These are phyloP conservation scores for Mus caroli DNA, from an alignment of 2,797 vertebrate species.

Conservation along the genomic window DNA sequence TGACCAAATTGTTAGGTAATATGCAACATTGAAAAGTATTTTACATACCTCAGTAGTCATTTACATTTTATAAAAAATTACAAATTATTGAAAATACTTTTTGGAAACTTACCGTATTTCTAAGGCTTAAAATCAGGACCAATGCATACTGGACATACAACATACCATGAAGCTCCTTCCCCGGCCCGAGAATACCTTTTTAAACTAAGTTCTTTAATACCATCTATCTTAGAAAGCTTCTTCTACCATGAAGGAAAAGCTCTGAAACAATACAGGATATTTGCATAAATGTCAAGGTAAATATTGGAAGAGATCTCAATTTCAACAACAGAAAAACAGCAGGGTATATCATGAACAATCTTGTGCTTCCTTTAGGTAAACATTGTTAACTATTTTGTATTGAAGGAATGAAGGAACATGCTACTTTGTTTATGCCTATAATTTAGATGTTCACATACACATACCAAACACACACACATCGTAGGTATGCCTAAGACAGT, in stretches of 20 bases:
- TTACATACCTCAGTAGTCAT: neutral
- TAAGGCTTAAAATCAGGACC: neutral
- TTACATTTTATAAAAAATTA: conserved; percentile 18
- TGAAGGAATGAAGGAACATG: neutral
- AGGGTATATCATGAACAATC: neutral
- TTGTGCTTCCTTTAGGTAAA: neutral
- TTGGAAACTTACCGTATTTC: neutral
- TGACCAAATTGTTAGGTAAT: neutral
- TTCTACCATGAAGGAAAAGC: neutral
- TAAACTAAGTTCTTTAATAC: neutral
- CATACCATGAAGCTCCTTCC: neutral
- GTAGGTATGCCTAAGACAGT: neutral
- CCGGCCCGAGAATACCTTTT: neutral
- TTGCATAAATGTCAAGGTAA: conserved; percentile 11
- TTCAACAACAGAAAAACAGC: neutral
- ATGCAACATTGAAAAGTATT: neutral
- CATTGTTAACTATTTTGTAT: neutral
- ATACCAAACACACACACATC: neutral
- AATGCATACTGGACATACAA: rapidly evolving
- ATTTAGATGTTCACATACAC: neutral
- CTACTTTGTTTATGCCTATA: neutral
- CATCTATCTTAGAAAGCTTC: neutral
- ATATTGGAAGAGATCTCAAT: neutral
- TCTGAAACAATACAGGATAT: neutral
- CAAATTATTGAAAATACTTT: neutral